phyloP scores from a whole-genome alignment of 2,113 vertebrate species.

The Caranx ignobilis region DNA sequence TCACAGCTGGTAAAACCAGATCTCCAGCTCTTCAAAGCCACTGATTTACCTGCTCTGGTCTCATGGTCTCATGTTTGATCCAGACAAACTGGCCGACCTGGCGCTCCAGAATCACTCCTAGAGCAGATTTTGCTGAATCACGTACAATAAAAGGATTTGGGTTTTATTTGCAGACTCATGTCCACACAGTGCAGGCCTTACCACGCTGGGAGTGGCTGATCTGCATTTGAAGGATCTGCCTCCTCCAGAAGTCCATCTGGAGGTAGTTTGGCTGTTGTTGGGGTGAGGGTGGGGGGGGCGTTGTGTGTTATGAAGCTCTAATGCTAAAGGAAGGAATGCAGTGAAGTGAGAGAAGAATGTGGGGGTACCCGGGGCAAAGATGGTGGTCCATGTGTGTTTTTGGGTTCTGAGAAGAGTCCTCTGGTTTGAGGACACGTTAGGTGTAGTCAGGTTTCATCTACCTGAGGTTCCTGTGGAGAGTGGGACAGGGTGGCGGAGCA shows the following conservation, averaged over 20 bases:
- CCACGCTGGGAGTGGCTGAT: conserved; percentile 51
- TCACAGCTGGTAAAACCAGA: not conserved
- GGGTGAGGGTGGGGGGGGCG: conserved; percentile 5
- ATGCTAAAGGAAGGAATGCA: conserved; percentile 51
- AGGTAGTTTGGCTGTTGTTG: conserved; percentile 64
- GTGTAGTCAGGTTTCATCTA: not conserved
- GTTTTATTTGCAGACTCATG: not conserved
- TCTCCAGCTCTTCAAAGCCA: not conserved
- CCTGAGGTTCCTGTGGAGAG: not conserved
- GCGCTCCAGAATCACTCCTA: not conserved
- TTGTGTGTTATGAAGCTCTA: conserved; percentile 18
- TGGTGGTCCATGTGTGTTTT: not conserved
- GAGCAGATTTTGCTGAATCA: conserved; percentile 9
- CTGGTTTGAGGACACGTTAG: not conserved
- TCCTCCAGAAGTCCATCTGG: conserved; percentile 74
- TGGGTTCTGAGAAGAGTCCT: not conserved
- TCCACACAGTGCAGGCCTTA: conserved; percentile 35
- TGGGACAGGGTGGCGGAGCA: not conserved
- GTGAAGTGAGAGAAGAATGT: conserved; percentile 1
- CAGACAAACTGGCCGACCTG: not conserved
- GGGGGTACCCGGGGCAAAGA: not conserved
- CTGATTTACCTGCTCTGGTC: not conserved
- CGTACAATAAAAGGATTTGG: not conserved
- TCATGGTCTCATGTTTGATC: not conserved
- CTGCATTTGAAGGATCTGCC: conserved; percentile 55